Conservation (phyloP, 2,797 vertebrate genomes). For the Periparus ater region DNA sequence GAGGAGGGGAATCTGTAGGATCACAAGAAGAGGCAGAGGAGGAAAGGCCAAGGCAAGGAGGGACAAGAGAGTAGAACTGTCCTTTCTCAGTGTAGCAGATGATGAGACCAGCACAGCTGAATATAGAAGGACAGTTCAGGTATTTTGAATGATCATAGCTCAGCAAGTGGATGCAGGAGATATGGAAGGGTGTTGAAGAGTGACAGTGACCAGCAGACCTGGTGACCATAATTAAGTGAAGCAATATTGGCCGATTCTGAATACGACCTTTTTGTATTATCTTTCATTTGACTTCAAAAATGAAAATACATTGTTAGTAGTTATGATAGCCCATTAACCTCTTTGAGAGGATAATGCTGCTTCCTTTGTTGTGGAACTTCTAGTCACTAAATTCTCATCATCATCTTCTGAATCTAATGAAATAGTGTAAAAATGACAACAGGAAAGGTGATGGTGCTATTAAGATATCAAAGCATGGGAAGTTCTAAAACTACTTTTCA, state of each 20-base stretch:
- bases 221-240: neutral
- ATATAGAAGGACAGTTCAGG: neutral
- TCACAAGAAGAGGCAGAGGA: neutral
- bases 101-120: neutral
- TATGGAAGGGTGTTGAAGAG: neutral
- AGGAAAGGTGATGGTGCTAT: neutral
- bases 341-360: neutral
- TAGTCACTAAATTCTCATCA: neutral
- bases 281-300: neutral
- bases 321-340: neutral
- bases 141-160: neutral
- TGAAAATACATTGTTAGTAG: neutral
- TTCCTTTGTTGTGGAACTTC: neutral
- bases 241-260: neutral
- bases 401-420: neutral
- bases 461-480: neutral
- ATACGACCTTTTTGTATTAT: neutral
- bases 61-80: neutral
- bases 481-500: neutral
- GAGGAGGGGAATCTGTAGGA: neutral
- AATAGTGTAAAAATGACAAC: neutral
- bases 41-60: neutral
- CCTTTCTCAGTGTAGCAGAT: neutral
- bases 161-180: neutral
- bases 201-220: neutral